These are phyloP conservation scores for Sarcophaga caerulescens DNA, from an alignment of 2,888 invertebrate species.

Conservation along the genomic window DNA sequence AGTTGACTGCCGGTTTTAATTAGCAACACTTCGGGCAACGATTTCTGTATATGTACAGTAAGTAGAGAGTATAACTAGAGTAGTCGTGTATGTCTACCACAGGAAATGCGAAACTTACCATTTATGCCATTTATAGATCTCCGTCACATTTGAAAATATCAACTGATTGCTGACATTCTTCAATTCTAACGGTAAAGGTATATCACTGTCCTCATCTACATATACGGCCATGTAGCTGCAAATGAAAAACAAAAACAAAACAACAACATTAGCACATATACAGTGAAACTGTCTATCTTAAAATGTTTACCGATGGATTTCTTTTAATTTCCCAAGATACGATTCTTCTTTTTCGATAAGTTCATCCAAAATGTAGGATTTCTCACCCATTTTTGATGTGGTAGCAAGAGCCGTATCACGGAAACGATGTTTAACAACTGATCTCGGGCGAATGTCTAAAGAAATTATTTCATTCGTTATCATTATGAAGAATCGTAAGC, in stretches of 20 bases:
- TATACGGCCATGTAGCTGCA: conserved; percentile 51
- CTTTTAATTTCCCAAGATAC: neutral
- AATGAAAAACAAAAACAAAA: neutral
- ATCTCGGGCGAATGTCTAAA: neutral
- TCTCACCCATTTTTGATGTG: neutral
- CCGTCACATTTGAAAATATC: conserved; percentile 55
- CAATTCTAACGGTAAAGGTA: conserved; percentile 24
- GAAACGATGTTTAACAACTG: neutral
- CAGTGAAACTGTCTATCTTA: too few species aligned
- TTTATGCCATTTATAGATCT: conserved; percentile 57
- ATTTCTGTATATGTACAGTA: too few species aligned
- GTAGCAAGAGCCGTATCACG: too few species aligned
- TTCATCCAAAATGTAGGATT: neutral
- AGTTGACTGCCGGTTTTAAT: too few species aligned
- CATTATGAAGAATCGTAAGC: neutral
- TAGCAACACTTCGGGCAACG: too few species aligned
- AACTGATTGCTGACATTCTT: conserved; percentile 19
- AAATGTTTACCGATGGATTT: neutral
- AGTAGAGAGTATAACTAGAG: too few species aligned
- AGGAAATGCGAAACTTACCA: conserved; percentile 22
- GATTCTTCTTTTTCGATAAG: neutral
- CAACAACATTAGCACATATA: too few species aligned
- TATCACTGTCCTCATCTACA: conserved; percentile 28
- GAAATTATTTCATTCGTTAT: neutral
- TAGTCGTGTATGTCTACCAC: too few species aligned